These are phyloP conservation scores for Chromis chromis DNA, from an alignment of 2,797 vertebrate genomes.

Conservation along the genomic window DNA sequence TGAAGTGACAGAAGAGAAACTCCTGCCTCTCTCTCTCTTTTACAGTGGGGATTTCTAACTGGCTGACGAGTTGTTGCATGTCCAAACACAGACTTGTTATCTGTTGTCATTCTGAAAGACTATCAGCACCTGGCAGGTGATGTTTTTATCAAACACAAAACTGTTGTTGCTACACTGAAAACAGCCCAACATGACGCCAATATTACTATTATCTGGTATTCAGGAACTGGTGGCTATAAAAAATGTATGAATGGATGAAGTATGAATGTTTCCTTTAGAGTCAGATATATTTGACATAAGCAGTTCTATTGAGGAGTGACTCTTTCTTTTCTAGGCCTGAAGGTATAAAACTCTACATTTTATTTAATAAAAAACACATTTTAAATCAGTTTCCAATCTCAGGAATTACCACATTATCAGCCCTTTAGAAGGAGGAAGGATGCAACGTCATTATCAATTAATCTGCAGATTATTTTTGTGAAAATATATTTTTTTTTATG, in stretches of 20 bases:
- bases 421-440: too few relatives aligned
- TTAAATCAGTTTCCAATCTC: too few relatives aligned
- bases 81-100: background rate
- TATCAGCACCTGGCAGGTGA: background rate
- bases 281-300: background rate
- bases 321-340: background rate
- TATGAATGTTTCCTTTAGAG: background rate
- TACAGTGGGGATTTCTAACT: background rate
- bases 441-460: background rate
- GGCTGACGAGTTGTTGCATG: background rate
- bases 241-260: too few relatives aligned
- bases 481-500: background rate
- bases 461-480: background rate
- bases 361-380: background rate
- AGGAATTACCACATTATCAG: too few relatives aligned
- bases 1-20: background rate
- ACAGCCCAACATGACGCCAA: background rate
- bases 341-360: background rate
- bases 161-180: background rate
- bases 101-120: background rate
- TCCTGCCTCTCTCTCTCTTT: background rate
- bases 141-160: too few relatives aligned
- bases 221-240: background rate
- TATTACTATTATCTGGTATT: background rate
- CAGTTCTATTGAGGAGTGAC: background rate